Base-by-base conservation (phyloP, 2,113 vertebrate species). In the Sylvia atricapilla region DNA sequence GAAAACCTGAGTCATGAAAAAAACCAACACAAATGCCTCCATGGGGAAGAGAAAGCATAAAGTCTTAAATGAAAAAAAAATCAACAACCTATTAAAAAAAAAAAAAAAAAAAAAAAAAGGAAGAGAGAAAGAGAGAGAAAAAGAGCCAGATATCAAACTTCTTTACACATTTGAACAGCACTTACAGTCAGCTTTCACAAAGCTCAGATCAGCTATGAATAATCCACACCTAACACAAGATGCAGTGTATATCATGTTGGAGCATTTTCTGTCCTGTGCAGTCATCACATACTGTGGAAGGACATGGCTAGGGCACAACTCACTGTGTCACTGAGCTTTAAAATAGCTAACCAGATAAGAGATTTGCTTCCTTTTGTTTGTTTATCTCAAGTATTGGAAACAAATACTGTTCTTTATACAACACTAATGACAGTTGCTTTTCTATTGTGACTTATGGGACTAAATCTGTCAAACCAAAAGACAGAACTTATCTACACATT, bases 401-500 rank as follows among this genome's bases (percentile, higher is more conserved):
- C 21, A 80, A 44, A 12, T 31, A 72, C 23, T 47, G 4, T 28
- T 85, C 31, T 55, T 58, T 35, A 59, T 15, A 47, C 25, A 89
- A 28, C 22, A 55, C 5, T 73, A 33, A 73, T 35, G 43, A 78
- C 18, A 76, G 17, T 37, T 72, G 8, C 4, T 85, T 88, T 75
- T 64, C 58, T 46, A 7, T 43, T 90, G 18, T 43, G 58, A 43
- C 2, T 63, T 62, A 35, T 25, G 1, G 1, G n/a, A n/a, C 13
- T 58, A 78, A 63, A 60, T 70, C 35, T 90, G 63, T 31, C 43
- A 78, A 82, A 43, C 5, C 8, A 67, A 78, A 84, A 84, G n/a
- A 75, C 8, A 27, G 24, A 28, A 67, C 39, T 75, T 52, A 53
- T 37, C 35, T 46, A 21, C 0, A 0, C 6, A 16, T 47, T 47